These are phyloP conservation scores for Lepisosteus osseus DNA, from an alignment of 2,113 vertebrate genomes.

Conservation along the genomic window DNA sequence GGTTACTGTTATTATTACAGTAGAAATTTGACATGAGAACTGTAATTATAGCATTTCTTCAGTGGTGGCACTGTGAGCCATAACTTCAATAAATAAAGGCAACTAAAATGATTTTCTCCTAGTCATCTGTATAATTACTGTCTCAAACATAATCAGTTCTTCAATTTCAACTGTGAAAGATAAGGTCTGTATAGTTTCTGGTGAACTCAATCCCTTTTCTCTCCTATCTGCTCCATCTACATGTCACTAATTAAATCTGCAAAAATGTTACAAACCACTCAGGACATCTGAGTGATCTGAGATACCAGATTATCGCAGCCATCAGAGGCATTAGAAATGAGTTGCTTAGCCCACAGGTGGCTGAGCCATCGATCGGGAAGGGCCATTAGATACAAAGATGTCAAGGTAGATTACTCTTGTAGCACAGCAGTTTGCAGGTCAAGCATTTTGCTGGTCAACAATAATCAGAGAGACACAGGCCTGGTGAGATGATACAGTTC, in stretches of 20 bases:
- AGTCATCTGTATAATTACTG: conserved; percentile 4
- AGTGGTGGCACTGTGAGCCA: not conserved
- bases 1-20: too few relatives aligned
- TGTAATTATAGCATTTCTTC: not conserved
- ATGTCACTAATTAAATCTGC: conserved; percentile 41
- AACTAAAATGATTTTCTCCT: conserved; percentile 6
- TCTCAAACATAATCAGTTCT: conserved; percentile 5
- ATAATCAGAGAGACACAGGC: conserved; percentile 45
- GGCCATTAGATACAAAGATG: conserved; percentile 53
- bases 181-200: conserved; percentile 23
- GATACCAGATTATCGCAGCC: conserved; percentile 30
- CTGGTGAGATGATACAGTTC: conserved; percentile 34
- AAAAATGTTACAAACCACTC: conserved; percentile 9
- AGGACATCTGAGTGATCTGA: conserved; percentile 3
- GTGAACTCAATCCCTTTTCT: conserved; percentile 19
- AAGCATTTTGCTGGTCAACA: conserved; percentile 51
- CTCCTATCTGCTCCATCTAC: conserved; percentile 22
- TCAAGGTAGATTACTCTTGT: conserved; percentile 50
- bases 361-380: conserved; percentile 41
- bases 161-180: conserved; percentile 19
- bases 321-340: conserved; percentile 27
- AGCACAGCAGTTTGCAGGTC: conserved; percentile 49
- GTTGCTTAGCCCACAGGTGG: conserved; percentile 39
- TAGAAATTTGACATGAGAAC: too few relatives aligned
- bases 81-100: not conserved